phyloP scores from a whole-genome alignment of 2,797 vertebrate genomes.

The Rhabdophis nuchalis region DNA sequence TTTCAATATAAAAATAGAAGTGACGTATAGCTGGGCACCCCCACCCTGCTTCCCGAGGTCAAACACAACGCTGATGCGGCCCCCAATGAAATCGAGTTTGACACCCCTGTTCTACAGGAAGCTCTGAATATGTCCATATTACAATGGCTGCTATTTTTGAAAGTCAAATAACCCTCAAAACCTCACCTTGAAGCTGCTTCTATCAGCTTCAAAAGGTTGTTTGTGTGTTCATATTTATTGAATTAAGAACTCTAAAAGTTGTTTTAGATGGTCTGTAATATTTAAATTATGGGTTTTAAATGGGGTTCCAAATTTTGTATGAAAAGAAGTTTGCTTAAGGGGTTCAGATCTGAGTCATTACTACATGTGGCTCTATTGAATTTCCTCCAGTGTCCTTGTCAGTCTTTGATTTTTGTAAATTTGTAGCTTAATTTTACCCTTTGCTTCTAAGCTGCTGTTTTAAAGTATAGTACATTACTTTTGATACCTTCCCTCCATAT shows the following conservation, averaged over 20 bases:
- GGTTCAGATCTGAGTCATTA: background rate
- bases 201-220: background rate
- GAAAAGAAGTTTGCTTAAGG: background rate
- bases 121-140: background rate
- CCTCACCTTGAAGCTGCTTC: background rate
- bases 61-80: no score
- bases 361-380: background rate
- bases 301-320: background rate
- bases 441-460: background rate
- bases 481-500: background rate
- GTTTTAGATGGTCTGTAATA: background rate
- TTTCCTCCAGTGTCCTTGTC: background rate
- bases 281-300: background rate
- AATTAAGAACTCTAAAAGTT: background rate
- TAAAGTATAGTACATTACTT: background rate
- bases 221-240: background rate
- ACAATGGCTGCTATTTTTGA: background rate
- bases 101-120: background rate
- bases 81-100: no score
- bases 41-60: no score
- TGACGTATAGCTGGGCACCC: no score
- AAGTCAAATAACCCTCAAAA: background rate
- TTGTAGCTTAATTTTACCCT: background rate
- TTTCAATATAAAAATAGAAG: no score
- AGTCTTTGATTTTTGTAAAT: background rate